Evolutionary conservation across 2,797 vertebrate genomes (phyloP), one percentile per base, ranked within the genome.

Genomic region (Brachyrhaphis roseni): DNA sequence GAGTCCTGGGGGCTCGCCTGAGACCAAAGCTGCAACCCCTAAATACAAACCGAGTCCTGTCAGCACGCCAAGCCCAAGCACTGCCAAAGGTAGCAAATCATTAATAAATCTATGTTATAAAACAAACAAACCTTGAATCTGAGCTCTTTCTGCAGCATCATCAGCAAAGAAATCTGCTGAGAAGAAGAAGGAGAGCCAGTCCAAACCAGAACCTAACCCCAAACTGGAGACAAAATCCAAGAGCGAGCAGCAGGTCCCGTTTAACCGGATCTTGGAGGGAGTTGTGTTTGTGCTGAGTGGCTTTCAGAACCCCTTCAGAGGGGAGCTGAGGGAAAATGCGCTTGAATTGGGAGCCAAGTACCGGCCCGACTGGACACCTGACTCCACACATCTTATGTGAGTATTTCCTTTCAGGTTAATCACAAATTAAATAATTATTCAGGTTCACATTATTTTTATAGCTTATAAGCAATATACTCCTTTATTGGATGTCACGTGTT

Each of bases 331-430:
- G 75, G 97, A 98, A 87, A 97, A 97, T 86, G 97, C 97, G 8
- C 82, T 98, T 74, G 96, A 97, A 68, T 95, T 98, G 96, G 97
- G 97, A 26, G 97, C 96, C 77, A 96, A 96, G 79, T 98, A 98
- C 80, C 92, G 95, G 12, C 94, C 97, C 0, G 97, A 98, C 94
- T 98, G 97, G 97, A 96, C 95, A 1, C 83, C 96, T 0, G 97
- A 97, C 92, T 94, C 96, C 86, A 97, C 97, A 12, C 97, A 98
- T 84, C 97, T 98, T 82, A 97, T 98, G 97, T 98, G 92, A 88
- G 97, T 89, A 66, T 23, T 18, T 43, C 13, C 20, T 36, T 46
- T 34, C 20, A 75, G 31, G 2, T 16, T 43, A 34, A 26, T 2
- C 6, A 34, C 1, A 28, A 76, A 72, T n/a, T 23, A 59, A 7